Conservation (phyloP, 2,888 invertebrate genomes). For the Mycalesis mineus region DNA sequence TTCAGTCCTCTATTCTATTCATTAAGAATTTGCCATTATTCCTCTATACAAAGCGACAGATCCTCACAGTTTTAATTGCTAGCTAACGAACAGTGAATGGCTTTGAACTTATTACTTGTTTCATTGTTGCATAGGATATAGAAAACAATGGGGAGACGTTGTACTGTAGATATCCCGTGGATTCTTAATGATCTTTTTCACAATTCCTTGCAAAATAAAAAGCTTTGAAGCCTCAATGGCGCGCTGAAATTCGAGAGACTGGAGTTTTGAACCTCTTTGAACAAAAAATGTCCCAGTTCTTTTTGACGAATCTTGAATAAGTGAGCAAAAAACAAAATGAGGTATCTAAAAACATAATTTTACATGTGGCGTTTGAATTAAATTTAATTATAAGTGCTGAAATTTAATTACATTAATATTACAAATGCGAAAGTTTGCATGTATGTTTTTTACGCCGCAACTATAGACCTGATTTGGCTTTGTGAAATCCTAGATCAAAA, state of each 20-base stretch:
- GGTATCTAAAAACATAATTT: background rate
- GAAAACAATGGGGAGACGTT: slow-evolving; percentile 13
- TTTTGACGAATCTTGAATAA: background rate
- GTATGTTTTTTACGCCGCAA: too few relatives aligned
- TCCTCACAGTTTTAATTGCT: slow-evolving; percentile 27
- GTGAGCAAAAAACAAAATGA: background rate
- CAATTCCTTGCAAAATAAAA: slow-evolving; percentile 1
- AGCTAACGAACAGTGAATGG: slow-evolving; percentile 23
- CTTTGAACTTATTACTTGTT: slow-evolving; percentile 23
- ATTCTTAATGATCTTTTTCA: slow-evolving; percentile 37
- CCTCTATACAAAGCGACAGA: slow-evolving; percentile 21
- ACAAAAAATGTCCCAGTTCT: background rate
- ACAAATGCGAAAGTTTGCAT: too few relatives aligned
- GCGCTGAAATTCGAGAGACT: background rate
- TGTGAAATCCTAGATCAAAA: too few relatives aligned
- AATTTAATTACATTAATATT: too few relatives aligned
- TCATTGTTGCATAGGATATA: slow-evolving; percentile 20
- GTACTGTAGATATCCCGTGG: slow-evolving; percentile 28
- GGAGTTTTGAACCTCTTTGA: background rate
- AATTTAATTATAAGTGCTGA: too few relatives aligned
- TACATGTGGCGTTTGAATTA: background rate
- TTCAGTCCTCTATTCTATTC: slow-evolving; percentile 13
- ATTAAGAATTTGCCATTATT: slow-evolving; percentile 24
- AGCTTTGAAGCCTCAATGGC: background rate
- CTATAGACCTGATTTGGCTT: too few relatives aligned